Evolutionary conservation across 2,113 vertebrate genomes (phyloP), one percentile per base, ranked within the genome.

Genomic region (Entomyzon cyanotis): DNA sequence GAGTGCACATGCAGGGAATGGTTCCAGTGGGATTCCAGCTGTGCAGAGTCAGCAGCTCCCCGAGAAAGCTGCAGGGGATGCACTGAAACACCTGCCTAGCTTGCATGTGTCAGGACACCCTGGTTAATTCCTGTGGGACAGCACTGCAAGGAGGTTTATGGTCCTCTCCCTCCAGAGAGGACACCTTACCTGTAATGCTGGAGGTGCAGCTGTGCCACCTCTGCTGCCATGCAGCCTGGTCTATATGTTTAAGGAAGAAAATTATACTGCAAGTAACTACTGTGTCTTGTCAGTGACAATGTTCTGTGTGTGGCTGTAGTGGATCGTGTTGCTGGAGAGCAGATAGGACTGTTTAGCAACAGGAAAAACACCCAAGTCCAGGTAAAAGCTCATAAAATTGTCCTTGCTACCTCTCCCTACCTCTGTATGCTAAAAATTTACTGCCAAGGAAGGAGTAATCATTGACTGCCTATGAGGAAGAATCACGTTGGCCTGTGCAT

Each of bases 1-100:
- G 33, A 75, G 1, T 24, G 27, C 1, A 4, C 10, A 1, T 10
- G 30, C 4, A 3, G 25, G 25, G 31, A 60, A 37, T 2, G 1
- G 9, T 30, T 12, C 49, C 63, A 21, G 5, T 0, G 1, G 37
- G 37, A 47, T 77, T 46, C 8, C 7, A 12, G 21, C 35, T 12
- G 2, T 49, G 76, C 53, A 35, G 64, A 12, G 62, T 7, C 62
- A 71, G 42, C 37, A 41, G 35, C 60, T 70, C 11, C 42, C 64
- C 28, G 9, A 1, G 58, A 55, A 79, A 56, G 18, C 30, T 8
- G 42, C 14, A 41, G 24, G 60, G 58, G 44, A 35, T 1, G 1
- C 14, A 21, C 58, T n/a, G n/a, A 31, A 73, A 35, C 16, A 1
- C 30, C 27, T 31, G 25, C 31, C 2, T 4, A 13, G 31, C 6